A percentile compares a stretch with the other conserved stretches of the same genome.
phyloP scores from a whole-genome alignment of 1,140 invertebrate species.

The Diachasma alloeum region DNA sequence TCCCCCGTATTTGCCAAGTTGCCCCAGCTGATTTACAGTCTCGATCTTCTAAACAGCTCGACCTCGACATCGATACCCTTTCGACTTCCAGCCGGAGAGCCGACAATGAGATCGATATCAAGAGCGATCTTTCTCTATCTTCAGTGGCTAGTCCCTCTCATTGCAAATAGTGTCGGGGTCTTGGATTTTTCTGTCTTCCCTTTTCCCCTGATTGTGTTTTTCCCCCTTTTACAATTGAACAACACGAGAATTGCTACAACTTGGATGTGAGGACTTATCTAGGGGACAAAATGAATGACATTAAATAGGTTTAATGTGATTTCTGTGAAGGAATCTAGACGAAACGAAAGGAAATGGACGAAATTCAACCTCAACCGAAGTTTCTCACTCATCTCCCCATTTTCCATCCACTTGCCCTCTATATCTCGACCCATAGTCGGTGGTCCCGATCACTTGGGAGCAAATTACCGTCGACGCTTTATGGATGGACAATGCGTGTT shows the following conservation, averaged over 20 bases:
- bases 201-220: neutral
- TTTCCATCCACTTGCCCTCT: neutral
- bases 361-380: too few relatives aligned
- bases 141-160: neutral
- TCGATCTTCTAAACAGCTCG: slow-evolving; percentile 9
- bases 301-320: too few relatives aligned
- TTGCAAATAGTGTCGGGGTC: neutral
- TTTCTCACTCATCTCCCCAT: neutral
- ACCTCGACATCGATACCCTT: slow-evolving; percentile 34
- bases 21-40: slow-evolving; percentile 23
- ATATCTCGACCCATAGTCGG: slow-evolving; percentile 22
- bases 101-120: slow-evolving; percentile 32
- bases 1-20: slow-evolving; percentile 26
- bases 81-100: slow-evolving; percentile 26
- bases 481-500: slow-evolving; percentile 34
- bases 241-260: too few relatives aligned
- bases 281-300: too few relatives aligned
- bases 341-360: too few relatives aligned
- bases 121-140: slow-evolving; percentile 24
- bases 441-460: slow-evolving; percentile 26
- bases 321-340: too few relatives aligned
- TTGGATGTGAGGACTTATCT: too few relatives aligned
- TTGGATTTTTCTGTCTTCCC: neutral
- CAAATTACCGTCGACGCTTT: slow-evolving; percentile 28
- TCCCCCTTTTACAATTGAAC: neutral